Percentiles rank a stretch among this genome's conserved stretches.
Conservation (phyloP, 2,113 vertebrate genomes). For the Mesocricetus auratus region DNA sequence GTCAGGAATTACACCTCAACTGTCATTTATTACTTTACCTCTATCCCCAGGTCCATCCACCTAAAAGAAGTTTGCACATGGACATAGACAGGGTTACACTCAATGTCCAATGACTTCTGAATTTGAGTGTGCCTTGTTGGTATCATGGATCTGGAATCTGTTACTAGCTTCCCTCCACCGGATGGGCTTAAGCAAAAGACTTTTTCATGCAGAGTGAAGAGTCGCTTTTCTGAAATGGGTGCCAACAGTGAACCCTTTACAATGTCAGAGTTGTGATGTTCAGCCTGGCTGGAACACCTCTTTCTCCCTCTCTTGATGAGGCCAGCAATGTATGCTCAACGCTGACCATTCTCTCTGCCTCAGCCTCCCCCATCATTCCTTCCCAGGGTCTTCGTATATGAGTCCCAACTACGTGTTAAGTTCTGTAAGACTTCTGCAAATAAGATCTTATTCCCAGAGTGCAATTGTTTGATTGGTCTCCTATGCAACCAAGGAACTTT, state of each 20-base stretch:
- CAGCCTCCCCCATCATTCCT: neutral
- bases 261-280: neutral
- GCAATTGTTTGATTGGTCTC: conserved; percentile 79
- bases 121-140: neutral
- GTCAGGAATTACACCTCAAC: neutral
- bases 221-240: neutral
- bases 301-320: neutral
- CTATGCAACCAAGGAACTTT: conserved; percentile 79
- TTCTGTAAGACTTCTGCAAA: conserved; percentile 80
- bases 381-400: neutral
- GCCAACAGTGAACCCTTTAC: neutral
- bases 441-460: conserved; percentile 83
- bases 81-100: neutral
- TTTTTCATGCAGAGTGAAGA: neutral
- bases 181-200: neutral
- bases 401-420: conserved; percentile 78
- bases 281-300: neutral
- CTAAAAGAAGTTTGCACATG: rapidly evolving
- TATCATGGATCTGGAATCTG: neutral
- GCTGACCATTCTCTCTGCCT: neutral
- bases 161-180: neutral
- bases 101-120: neutral
- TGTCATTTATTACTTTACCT: neutral
- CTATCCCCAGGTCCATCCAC: too few relatives aligned
- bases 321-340: neutral